Percentiles rank a stretch among this genome's conserved stretches.
Evolutionary conservation across 1,140 invertebrate species (phyloP).

Genomic region (Drosophila tristis): DNA sequence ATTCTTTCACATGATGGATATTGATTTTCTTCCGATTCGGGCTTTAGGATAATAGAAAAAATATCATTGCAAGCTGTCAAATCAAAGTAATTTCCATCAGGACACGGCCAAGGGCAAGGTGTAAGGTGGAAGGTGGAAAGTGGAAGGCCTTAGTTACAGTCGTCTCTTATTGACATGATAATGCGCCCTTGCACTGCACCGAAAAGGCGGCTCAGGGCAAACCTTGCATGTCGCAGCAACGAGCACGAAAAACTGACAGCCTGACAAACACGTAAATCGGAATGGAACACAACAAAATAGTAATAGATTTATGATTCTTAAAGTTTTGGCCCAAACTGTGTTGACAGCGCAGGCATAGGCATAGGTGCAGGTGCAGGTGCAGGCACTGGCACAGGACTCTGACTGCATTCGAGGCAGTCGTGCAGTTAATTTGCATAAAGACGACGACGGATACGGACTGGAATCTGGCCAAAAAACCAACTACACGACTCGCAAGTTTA

Average conservation of each 20-base stretch:
- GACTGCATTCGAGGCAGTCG: slow-evolving; percentile 36
- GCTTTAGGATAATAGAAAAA: slow-evolving; percentile 62
- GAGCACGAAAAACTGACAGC: slow-evolving; percentile 13
- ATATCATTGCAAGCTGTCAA: slow-evolving; percentile 20
- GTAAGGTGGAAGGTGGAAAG: slow-evolving; percentile 13
- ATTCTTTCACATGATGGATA: slow-evolving; percentile 41
- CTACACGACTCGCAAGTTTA: neutral
- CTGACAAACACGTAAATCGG: slow-evolving; percentile 31
- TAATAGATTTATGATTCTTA: slow-evolving; percentile 67
- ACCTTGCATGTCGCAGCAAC: slow-evolving; percentile 45
- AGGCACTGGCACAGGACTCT: slow-evolving; percentile 20
- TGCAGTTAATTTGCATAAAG: slow-evolving; percentile 62
- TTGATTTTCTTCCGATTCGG: slow-evolving; percentile 59
- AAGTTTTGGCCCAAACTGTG: slow-evolving; percentile 42
- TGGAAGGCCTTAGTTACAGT: neutral
- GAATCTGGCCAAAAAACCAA: slow-evolving; percentile 24
- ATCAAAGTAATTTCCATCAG: slow-evolving; percentile 27
- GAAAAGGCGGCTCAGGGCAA: slow-evolving; percentile 2
- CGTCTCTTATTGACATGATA: no score
- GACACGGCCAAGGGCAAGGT: slow-evolving; percentile 3
- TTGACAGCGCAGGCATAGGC: slow-evolving; percentile 25
- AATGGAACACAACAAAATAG: slow-evolving; percentile 45
- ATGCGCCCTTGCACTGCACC: slow-evolving; percentile 9
- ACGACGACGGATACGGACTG: slow-evolving; percentile 29
- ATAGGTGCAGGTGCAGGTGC: neutral